Evolutionary conservation across 2,113 vertebrate species (phyloP).

Genomic region (Meles meles): DNA sequence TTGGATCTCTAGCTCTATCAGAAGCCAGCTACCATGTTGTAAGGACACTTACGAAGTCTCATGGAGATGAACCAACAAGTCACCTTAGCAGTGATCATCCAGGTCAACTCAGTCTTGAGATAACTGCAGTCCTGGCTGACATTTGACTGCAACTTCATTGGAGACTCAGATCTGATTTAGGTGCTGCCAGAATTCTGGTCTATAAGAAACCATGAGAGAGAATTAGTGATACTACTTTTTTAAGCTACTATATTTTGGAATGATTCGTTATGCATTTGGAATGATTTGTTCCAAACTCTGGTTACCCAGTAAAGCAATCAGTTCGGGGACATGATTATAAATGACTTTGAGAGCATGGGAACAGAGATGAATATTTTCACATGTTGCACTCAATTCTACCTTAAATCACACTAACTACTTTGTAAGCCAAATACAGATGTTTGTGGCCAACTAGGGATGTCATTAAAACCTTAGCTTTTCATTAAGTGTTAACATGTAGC

Average conservation of each 20-base stretch:
- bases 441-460: not conserved
- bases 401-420: not conserved
- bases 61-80: not conserved
- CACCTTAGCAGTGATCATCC: not conserved
- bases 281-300: not conserved
- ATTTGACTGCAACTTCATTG: not conserved
- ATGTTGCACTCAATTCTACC: not conserved
- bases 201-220: not conserved
- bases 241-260: not conserved
- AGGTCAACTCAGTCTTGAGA: not conserved
- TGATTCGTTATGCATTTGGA: not conserved
- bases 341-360: not conserved
- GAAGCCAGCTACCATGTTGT: not conserved
- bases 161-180: not conserved
- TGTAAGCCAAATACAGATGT: not conserved
- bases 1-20: not conserved
- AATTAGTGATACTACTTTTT: not conserved
- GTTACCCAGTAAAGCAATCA: not conserved
- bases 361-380: not conserved
- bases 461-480: not conserved
- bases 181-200: not conserved
- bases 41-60: not conserved
- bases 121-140: not conserved
- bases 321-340: not conserved
- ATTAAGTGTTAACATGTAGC: not conserved